A percentile compares a stretch with the other conserved stretches of the same genome.
Evolutionary conservation across 2,888 invertebrate genomes (phyloP).

Genomic region (Chaitophorus viminalis): DNA sequence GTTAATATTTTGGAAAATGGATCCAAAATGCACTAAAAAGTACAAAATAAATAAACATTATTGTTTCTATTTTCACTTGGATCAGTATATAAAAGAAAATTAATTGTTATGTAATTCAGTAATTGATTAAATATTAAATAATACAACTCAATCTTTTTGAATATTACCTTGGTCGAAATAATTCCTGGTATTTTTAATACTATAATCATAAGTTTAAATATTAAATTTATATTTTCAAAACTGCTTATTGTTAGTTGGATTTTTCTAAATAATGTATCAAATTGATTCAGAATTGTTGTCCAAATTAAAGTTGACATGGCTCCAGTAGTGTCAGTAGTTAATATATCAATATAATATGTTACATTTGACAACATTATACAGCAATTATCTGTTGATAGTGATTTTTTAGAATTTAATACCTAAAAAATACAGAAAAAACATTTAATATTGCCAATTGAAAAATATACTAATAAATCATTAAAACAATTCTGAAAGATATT

Average conservation of each 20-base stretch:
- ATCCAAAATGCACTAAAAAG: conserved; percentile 82
- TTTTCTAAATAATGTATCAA: conserved; percentile 87
- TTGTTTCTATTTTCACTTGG: conserved; percentile 23
- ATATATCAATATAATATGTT: conserved; percentile 90
- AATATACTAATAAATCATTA: too few species aligned
- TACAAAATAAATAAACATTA: conserved; percentile 63
- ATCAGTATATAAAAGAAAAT: background rate
- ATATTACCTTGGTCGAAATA: conserved; percentile 79
- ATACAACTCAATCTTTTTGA: background rate
- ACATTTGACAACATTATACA: conserved; percentile 88
- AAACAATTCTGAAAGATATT: too few species aligned
- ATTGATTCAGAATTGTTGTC: conserved; percentile 83
- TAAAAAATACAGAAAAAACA: conserved; percentile 67
- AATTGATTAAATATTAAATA: background rate
- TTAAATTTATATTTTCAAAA: conserved; percentile 77
- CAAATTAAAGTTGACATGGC: conserved; percentile 79
- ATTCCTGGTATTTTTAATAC: conserved; percentile 87
- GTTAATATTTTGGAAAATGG: conserved; percentile 95
- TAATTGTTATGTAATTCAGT: background rate
- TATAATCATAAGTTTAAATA: conserved; percentile 81
- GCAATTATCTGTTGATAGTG: conserved; percentile 76
- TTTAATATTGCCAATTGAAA: too few species aligned
- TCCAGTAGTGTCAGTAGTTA: conserved; percentile 88
- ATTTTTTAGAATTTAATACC: conserved; percentile 82
- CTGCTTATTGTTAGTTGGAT: conserved; percentile 77